Conservation (phyloP, 1,140 invertebrate species). For the Bombus haemorrhoidalis region DNA sequence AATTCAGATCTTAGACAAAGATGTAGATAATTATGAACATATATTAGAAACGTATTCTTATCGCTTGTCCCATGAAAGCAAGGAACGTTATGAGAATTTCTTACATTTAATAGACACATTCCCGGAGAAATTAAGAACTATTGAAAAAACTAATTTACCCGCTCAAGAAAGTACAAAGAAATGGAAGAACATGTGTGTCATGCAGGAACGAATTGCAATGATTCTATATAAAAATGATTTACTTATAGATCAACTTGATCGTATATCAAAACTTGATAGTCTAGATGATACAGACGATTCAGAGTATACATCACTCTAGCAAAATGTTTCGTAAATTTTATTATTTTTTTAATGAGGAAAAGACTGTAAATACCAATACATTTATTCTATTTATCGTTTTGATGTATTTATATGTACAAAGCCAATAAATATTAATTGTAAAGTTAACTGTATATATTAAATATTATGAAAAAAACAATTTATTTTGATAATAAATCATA, state of each 20-base stretch:
- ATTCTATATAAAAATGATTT: conserved; percentile 80
- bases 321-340: conserved; percentile 13
- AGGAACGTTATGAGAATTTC: conserved; percentile 75
- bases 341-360: conserved; percentile 30
- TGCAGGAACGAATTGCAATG: conserved; percentile 80
- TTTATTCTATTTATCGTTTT: not conserved
- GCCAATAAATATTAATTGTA: not conserved
- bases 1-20: conserved; percentile 89
- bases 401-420: conserved; percentile 23
- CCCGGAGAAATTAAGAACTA: conserved; percentile 67
- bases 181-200: conserved; percentile 79
- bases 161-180: conserved; percentile 73
- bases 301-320: conserved; percentile 49
- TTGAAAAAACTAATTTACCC: conserved; percentile 67
- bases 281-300: conserved; percentile 47
- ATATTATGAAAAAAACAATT: conserved; percentile 33
- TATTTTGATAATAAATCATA: conserved; percentile 20
- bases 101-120: conserved; percentile 72
- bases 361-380: conserved; percentile 34
- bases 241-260: conserved; percentile 78
- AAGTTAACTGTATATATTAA: not conserved
- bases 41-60: conserved; percentile 76
- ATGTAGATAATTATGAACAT: conserved; percentile 84
- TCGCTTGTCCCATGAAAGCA: conserved; percentile 76
- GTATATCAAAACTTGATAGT: conserved; percentile 58